A percentile compares a stretch with the other conserved stretches of the same genome.
phyloP scores from a whole-genome alignment of 2,888 invertebrate species.

The Apamea monoglypha region DNA sequence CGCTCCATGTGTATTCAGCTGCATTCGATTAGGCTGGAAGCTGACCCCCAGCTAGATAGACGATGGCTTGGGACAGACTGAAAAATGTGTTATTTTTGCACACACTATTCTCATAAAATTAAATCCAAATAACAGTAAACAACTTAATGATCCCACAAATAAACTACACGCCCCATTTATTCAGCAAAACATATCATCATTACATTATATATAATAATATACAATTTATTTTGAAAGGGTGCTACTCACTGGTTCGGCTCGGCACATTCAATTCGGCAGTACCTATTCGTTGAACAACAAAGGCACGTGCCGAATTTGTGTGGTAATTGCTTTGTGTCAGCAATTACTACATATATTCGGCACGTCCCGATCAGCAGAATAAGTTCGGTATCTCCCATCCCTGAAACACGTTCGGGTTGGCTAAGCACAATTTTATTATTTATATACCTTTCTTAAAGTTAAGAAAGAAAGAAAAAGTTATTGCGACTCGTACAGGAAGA shows the following conservation, averaged over 20 bases:
- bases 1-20: too few relatives aligned
- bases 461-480: background rate
- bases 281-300: background rate
- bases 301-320: background rate
- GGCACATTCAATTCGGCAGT: background rate
- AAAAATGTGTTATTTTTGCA: background rate
- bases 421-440: background rate
- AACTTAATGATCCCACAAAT: conserved; percentile 29
- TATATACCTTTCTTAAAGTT: background rate
- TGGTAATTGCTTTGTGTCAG: background rate
- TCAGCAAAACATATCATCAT: conserved; percentile 36
- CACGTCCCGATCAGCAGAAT: background rate
- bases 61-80: too few relatives aligned
- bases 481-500: too few relatives aligned
- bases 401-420: background rate
- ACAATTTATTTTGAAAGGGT: conserved; percentile 2
- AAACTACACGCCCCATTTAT: conserved; percentile 10
- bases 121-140: conserved; percentile 7
- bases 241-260: background rate
- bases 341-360: background rate
- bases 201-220: conserved; percentile 2
- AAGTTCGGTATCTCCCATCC: background rate
- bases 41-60: too few relatives aligned
- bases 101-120: background rate
- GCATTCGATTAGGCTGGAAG: too few relatives aligned